Evolutionary conservation across 2,888 invertebrate species (phyloP), one percentile per base, ranked within the genome.

Genomic region (Ectemnius continuus): DNA sequence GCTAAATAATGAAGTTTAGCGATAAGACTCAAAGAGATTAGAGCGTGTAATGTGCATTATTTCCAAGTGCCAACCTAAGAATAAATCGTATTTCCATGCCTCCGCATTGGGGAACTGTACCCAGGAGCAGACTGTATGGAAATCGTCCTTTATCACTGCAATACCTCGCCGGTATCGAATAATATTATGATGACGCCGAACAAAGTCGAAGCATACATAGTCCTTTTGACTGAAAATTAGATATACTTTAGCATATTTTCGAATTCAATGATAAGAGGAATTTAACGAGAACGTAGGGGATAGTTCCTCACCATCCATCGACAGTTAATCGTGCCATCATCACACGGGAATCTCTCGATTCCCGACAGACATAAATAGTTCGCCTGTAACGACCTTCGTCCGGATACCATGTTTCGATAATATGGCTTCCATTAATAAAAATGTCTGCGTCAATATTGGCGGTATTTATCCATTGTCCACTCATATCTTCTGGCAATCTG

Each of bases 281-380:
- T 58, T 46, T 4, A 18, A 23, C 36, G 26, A 23, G 3, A 23
- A 23, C 3, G 23, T 23, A 57, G 18, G 20, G 16, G 23, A 26
- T 58, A 13, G 61, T 26, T 61, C 67, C 70, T 88, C 91, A 95
- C 95, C 96, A 96, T 92, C 98, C 98, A 90, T 99, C 99, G 0
- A 99, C 98, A 0, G 98, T 98, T 8, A 99, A 94, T 73, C 98
- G 94, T 0, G 99, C 97, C 97, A 99, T 98, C 95, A 99, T 97
- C 70, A 97, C 96, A 80, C 98, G 93, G 46, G 95, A 94, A 83
- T 98, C 98, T 76, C 97, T 93, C 82, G 97, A 96, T 91, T 99
- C 98, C 77, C 97, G 95, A 91, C 99, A 99, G 11, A 98, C 96
- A 90, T 98, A 99, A 88, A 98, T 97, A 0, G 97, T 98, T 85